Conservation (phyloP, 2,113 vertebrate species). For the Petrocephalus zakoni region DNA sequence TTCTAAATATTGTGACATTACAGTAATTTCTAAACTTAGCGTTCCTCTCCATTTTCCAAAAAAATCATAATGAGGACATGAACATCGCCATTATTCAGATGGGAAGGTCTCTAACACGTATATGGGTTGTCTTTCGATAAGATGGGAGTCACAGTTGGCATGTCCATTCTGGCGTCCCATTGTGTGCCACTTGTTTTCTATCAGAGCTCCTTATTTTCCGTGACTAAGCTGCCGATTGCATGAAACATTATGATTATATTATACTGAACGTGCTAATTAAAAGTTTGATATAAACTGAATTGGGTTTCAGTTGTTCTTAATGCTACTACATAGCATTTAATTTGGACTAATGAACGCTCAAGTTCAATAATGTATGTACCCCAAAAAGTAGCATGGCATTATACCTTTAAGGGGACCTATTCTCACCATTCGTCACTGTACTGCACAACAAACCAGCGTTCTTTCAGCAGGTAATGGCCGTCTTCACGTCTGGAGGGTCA, state of each 20-base stretch:
- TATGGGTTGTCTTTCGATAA: too few relatives aligned
- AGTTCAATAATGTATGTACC: neutral
- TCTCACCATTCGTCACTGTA: slow-evolving; percentile 80
- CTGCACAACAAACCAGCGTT: slow-evolving; percentile 91
- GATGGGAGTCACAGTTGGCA: neutral
- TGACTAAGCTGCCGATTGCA: neutral
- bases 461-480: slow-evolving; percentile 76
- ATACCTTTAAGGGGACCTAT: slow-evolving; percentile 11
- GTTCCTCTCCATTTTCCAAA: neutral
- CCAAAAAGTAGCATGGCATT: neutral
- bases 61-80: neutral
- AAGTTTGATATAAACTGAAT: neutral
- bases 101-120: neutral
- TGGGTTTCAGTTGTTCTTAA: neutral
- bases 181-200: neutral
- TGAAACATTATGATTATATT: neutral
- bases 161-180: neutral
- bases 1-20: neutral
- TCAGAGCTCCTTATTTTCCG: neutral
- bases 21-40: neutral
- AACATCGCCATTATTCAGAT: neutral
- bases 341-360: neutral
- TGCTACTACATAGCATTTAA: neutral
- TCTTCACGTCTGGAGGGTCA: slow-evolving; percentile 81
- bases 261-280: neutral